phyloP scores from a whole-genome alignment of 2,797 vertebrate genomes.

The Miichthys miiuy region DNA sequence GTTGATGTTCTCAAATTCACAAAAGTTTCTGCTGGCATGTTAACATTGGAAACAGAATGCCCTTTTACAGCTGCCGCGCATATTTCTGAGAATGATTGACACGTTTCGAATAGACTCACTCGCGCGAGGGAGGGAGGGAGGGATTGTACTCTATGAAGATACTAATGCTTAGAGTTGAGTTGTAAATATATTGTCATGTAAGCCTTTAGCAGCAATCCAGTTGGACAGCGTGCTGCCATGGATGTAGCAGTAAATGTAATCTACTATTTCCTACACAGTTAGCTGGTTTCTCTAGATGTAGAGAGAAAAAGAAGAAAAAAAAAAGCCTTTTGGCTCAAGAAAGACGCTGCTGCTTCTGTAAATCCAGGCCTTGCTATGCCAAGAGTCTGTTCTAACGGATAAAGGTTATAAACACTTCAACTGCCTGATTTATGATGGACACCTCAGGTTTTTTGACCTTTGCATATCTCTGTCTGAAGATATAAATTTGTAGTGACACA shows the following conservation, averaged over 20 bases:
- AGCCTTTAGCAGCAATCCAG: conserved; percentile 55
- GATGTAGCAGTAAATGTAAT: conserved; percentile 64
- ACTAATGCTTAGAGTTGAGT: conserved; percentile 55
- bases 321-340: conserved; percentile 69
- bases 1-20: conserved; percentile 80
- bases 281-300: conserved; percentile 62
- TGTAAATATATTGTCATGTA: conserved; percentile 70
- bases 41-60: conserved; percentile 62
- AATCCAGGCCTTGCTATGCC: conserved; percentile 83
- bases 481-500: conserved; percentile 90
- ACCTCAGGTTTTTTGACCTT: conserved; percentile 89
- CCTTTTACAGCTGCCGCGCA: conserved; percentile 56
- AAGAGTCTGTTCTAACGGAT: conserved; percentile 87
- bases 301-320: not conserved
- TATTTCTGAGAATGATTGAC: conserved; percentile 60
- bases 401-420: conserved; percentile 89
- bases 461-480: conserved; percentile 89
- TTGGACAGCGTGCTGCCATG: conserved; percentile 56
- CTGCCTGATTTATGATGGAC: conserved; percentile 88
- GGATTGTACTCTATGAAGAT: conserved; percentile 52
- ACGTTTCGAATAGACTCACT: conserved; percentile 54
- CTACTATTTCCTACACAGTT: conserved; percentile 64
- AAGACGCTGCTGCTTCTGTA: conserved; percentile 77
- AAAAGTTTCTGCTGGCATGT: conserved; percentile 69
- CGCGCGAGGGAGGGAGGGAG: conserved; percentile 19